Conservation (phyloP, 2,888 invertebrate species). For the Brachylomia viminalis region DNA sequence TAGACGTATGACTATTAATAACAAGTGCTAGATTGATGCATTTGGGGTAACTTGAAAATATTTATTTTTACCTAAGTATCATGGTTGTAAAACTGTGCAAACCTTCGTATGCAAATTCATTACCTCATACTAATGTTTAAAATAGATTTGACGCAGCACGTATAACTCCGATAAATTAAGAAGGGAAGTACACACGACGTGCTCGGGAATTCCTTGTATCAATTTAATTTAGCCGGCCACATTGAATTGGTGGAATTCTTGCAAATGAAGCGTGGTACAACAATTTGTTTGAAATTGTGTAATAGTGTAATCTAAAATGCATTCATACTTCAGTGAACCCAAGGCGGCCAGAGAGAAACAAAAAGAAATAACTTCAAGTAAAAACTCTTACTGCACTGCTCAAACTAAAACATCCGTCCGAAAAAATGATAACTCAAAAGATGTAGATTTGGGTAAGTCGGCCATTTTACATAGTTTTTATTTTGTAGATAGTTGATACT, state of each 20-base stretch:
- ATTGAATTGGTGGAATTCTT: constrained; percentile 62
- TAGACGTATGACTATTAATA: not conserved
- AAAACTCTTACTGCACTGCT: constrained; percentile 74
- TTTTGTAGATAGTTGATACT: constrained; percentile 18
- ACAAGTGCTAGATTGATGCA: constrained; percentile 11
- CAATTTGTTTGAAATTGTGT: constrained; percentile 42
- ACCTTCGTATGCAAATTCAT: constrained; percentile 45
- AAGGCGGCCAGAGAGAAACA: constrained; percentile 74
- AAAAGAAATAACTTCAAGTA: constrained; percentile 71
- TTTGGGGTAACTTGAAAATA: constrained; percentile 3
- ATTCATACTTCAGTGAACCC: constrained; percentile 77
- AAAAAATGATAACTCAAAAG: constrained; percentile 79
- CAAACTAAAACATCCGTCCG: constrained; percentile 85
- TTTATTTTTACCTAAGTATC: not conserved
- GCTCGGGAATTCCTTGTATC: constrained; percentile 54
- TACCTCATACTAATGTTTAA: constrained; percentile 68
- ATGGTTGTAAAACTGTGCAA: constrained; percentile 29
- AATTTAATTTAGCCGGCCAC: constrained; percentile 66
- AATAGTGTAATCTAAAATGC: constrained; percentile 65
- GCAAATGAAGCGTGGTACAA: constrained; percentile 62
- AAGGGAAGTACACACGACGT: constrained; percentile 58
- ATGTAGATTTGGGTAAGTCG: constrained; percentile 85
- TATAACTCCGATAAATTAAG: constrained; percentile 72
- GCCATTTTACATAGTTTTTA: constrained; percentile 34
- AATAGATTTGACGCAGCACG: constrained; percentile 80